These are phyloP conservation scores for Grus americana DNA, from an alignment of 2,113 vertebrate species.

Conservation along the genomic window DNA sequence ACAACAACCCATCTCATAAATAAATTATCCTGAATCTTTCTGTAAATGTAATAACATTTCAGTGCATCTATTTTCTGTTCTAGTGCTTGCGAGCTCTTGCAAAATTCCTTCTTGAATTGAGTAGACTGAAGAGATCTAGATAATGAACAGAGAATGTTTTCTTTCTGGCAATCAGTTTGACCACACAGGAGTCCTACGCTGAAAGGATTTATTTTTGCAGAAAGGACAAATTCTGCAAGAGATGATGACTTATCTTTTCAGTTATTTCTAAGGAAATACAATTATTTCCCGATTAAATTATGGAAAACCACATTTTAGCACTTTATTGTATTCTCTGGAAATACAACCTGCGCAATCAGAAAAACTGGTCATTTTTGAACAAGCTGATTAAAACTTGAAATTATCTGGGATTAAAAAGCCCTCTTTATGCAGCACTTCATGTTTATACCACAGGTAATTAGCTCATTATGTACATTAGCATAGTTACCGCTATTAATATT, in stretches of 20 bases:
- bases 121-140: neutral
- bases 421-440: neutral
- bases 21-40: conserved; percentile 28
- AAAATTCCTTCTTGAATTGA: neutral
- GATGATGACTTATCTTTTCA: neutral
- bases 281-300: neutral
- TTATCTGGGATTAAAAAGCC: neutral
- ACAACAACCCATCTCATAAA: conserved; percentile 34
- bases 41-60: neutral
- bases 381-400: neutral
- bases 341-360: neutral
- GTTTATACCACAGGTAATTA: neutral
- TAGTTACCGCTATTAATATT: neutral
- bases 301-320: neutral
- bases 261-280: neutral
- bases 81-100: neutral
- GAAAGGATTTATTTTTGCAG: neutral
- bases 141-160: neutral
- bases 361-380: neutral
- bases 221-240: neutral
- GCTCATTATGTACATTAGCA: neutral
- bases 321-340: neutral
- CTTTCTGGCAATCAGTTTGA: neutral
- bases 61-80: conserved; percentile 20
- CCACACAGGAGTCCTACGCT: neutral